Base-by-base conservation (phyloP, 2,888 invertebrate species). In the Tupiocoris notatus region DNA sequence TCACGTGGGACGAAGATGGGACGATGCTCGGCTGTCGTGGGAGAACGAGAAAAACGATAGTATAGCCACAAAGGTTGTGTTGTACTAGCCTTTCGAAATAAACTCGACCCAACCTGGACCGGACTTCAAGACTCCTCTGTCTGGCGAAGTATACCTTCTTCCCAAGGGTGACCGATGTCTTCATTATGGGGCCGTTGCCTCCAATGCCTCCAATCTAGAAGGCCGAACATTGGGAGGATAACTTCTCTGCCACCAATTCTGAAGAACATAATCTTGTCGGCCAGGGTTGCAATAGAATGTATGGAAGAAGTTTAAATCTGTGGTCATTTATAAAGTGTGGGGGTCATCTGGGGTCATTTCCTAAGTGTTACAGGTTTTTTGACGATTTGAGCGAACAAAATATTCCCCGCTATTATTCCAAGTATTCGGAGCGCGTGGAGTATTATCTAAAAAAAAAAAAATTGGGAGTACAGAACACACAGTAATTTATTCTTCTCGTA, bases 151-250 rank as follows among this genome's bases (percentile, higher is more conserved):
- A 12, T 39, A 39, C 39, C 39, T 39, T 39, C 39, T 3, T 39
- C 39, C 39, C 39, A 39, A 24, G 22, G 54, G 73, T 1, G 20
- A n/a, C 39, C 66, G 73, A 78, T 78, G 78, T 78, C 78, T 78
- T 78, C 77, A 78, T 78, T 77, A 78, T 78, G 77, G 76, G 77
- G 77, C 68, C 78, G 70, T 78, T 78, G 78, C 73, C 76, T 25
- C 65, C 66, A 67, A 73, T 78, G 78, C 73, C 76, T 25, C 65
- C 66, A 67, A 73, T 73, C 73, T 73, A 39, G 39, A 39, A 39
- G 73, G 62, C 70, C 57, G 54, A 22, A 65, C 16, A 25, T 24
- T 65, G 63, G 62, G 7, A 21, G 18, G 61, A 59, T 9, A 18
- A n/a, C 25, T 24, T 59, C 23, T 9, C 20, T 6, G 39, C 12